A percentile compares a stretch with the other conserved stretches of the same genome.
Evolutionary conservation across 37 sponge, comb jelly and placozoan species (phyloP).

Genomic region (Axinella damicornis): DNA sequence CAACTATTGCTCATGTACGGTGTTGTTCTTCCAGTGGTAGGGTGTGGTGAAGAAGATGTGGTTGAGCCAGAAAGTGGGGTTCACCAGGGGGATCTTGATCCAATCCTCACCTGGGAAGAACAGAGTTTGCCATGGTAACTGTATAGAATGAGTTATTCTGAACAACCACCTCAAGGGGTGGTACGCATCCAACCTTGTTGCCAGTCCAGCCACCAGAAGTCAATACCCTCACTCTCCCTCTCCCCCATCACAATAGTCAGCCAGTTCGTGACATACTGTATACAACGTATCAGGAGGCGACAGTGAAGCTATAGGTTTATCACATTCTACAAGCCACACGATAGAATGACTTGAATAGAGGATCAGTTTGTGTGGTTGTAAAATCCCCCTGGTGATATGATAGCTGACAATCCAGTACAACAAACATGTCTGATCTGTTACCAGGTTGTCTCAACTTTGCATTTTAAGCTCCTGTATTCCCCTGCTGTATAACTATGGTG

Average conservation of each 20-base stretch:
- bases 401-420: too few species aligned
- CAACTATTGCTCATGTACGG: not conserved
- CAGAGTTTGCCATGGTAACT: too few species aligned
- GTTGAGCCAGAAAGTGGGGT: conserved; percentile 86
- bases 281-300: not conserved
- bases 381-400: too few species aligned
- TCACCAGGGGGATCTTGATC: conserved; percentile 68
- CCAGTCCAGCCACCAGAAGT: conserved; percentile 92
- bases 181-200: conserved; percentile 79
- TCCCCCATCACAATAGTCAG: conserved; percentile 58
- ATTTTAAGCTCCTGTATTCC: too few species aligned
- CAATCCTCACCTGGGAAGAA: conserved; percentile 48
- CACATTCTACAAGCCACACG: not conserved
- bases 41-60: conserved; percentile 83
- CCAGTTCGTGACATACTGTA: conserved; percentile 77
- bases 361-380: too few species aligned
- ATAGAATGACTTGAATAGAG: too few species aligned
- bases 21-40: conserved; percentile 60
- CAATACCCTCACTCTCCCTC: conserved; percentile 71
- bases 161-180: not conserved
- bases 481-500: too few species aligned
- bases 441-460: too few species aligned
- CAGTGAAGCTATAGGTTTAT: not conserved
- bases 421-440: too few species aligned
- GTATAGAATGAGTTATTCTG: too few species aligned